Percentiles rank a stretch among this genome's conserved stretches.
Conservation (phyloP, 1,140 invertebrate species). For the Scaptodrosophila lebanonensis region DNA sequence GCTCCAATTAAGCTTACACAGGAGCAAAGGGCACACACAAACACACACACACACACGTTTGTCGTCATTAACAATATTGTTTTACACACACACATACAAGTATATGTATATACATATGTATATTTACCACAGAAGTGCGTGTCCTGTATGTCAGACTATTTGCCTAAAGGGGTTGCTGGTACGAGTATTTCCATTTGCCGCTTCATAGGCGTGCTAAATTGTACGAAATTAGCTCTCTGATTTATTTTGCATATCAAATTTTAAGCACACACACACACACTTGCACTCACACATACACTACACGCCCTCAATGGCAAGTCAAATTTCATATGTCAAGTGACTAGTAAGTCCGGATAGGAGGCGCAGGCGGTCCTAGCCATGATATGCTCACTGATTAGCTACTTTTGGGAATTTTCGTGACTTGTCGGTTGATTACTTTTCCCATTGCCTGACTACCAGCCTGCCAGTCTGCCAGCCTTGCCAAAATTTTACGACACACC, state of each 20-base stretch:
- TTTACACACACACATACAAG: too few relatives aligned
- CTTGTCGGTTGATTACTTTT: slow-evolving; percentile 58
- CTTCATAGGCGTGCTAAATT: slow-evolving; percentile 32
- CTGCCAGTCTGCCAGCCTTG: too few relatives aligned
- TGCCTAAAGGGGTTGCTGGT: too few relatives aligned
- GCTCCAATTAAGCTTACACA: too few relatives aligned
- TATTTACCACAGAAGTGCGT: too few relatives aligned
- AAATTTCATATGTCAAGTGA: slow-evolving; percentile 29
- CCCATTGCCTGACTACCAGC: slow-evolving; percentile 17
- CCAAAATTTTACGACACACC: slow-evolving; percentile 38
- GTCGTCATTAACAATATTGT: too few relatives aligned
- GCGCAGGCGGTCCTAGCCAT: slow-evolving; percentile 1
- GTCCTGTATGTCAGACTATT: too few relatives aligned
- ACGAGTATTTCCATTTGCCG: slow-evolving; percentile 33
- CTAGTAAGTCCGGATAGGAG: background rate
- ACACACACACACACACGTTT: too few relatives aligned
- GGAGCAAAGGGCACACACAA: too few relatives aligned
- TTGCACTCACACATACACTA: background rate
- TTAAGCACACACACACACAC: slow-evolving; percentile 6
- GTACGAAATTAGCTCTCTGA: slow-evolving; percentile 42
- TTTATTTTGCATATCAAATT: slow-evolving; percentile 49
- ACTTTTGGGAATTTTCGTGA: slow-evolving; percentile 48
- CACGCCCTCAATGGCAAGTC: slow-evolving; percentile 16
- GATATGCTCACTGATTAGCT: slow-evolving; percentile 56
- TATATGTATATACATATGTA: too few relatives aligned